These are phyloP conservation scores for Nymphalis polychloros DNA, from an alignment of 2,888 invertebrate species.

Conservation along the genomic window DNA sequence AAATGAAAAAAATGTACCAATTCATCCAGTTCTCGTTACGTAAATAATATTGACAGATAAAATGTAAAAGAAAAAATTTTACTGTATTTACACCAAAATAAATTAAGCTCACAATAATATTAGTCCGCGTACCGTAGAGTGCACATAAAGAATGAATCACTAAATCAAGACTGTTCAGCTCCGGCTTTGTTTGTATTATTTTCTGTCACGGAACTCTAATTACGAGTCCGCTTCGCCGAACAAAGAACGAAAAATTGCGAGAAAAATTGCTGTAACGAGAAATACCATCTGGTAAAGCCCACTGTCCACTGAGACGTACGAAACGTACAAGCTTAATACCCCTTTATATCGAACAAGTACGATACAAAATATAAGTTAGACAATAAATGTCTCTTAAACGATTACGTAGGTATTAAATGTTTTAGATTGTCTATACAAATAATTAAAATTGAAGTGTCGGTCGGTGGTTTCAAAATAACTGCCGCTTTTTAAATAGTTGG, in stretches of 20 bases:
- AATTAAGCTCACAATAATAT: too few species aligned
- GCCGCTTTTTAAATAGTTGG: too few species aligned
- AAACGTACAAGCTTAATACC: slow-evolving; percentile 3
- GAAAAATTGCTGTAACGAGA: slow-evolving; percentile 14
- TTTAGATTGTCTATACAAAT: neutral
- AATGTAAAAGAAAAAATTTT: too few species aligned
- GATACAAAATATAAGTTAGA: neutral
- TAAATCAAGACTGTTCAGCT: slow-evolving; percentile 8
- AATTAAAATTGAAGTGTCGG: too few species aligned
- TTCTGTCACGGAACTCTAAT: slow-evolving; percentile 23
- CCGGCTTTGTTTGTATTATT: slow-evolving; percentile 8
- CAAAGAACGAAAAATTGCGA: slow-evolving; percentile 24
- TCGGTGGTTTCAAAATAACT: too few species aligned
- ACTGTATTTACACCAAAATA: too few species aligned
- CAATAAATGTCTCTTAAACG: neutral
- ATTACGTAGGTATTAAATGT: neutral
- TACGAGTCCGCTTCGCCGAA: slow-evolving; percentile 13
- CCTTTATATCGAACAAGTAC: neutral
- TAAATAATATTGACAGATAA: too few species aligned
- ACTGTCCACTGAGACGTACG: slow-evolving; percentile 6
- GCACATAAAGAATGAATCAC: slow-evolving; percentile 8
- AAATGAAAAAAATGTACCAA: too few species aligned
- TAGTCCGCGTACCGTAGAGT: neutral
- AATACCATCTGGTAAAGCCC: slow-evolving; percentile 7
- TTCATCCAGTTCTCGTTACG: too few species aligned